Conservation (phyloP, 1,140 invertebrate species). For the Eriocheir sinensis region DNA sequence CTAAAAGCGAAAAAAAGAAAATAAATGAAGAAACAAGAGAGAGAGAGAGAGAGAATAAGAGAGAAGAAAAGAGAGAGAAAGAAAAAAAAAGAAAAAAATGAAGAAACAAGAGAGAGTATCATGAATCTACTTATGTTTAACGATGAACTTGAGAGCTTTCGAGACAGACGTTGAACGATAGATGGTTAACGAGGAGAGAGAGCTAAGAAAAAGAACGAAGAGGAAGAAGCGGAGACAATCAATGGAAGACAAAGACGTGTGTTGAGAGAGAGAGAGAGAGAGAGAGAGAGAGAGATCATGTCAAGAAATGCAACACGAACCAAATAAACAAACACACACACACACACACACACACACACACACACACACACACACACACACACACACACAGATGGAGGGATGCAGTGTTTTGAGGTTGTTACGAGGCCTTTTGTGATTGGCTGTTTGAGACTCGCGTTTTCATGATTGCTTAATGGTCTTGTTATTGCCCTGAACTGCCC, state of each 20-base stretch:
- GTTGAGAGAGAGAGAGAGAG: not conserved
- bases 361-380: too few species aligned
- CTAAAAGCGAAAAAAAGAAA: not conserved
- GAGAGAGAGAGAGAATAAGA: conserved; percentile 14
- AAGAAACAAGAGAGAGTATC: not conserved
- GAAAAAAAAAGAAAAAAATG: not conserved
- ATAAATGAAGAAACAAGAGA: not conserved
- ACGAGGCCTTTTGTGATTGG: not conserved
- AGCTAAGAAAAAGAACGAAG: not conserved
- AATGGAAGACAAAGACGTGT: not conserved
- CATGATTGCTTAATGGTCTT: not conserved
- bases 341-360: too few species aligned
- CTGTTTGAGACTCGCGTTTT: not conserved
- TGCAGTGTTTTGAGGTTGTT: not conserved
- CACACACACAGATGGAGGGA: too few species aligned
- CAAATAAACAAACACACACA: too few species aligned
- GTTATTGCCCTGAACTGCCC: not conserved
- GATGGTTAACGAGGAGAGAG: conserved; percentile 26
- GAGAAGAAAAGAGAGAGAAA: not conserved
- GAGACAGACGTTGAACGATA: conserved; percentile 7
- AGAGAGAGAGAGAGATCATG: too few species aligned
- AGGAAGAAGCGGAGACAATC: conserved; percentile 11
- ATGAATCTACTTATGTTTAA: not conserved
- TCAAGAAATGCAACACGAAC: too few species aligned
- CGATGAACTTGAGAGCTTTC: not conserved